phyloP scores from a whole-genome alignment of 2,888 invertebrate species.

The Thera britannica region DNA sequence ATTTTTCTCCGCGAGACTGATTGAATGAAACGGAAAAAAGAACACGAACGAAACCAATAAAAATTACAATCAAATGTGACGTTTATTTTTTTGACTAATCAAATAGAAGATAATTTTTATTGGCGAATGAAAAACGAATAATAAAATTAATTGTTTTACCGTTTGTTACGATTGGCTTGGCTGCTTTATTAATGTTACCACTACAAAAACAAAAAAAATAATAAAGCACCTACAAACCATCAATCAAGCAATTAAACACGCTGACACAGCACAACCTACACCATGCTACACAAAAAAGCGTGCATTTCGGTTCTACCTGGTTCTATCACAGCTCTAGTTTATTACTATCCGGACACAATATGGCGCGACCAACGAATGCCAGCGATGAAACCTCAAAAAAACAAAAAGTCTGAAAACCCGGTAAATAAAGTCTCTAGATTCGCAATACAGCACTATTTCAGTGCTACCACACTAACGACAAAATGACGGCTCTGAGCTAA shows the following conservation, averaged over 20 bases:
- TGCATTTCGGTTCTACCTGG: too few species aligned
- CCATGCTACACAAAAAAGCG: too few species aligned
- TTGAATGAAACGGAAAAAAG: conserved; percentile 31
- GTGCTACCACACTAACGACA: conserved; percentile 53
- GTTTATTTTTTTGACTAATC: conserved; percentile 43
- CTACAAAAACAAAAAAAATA: conserved; percentile 2
- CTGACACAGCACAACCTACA: too few species aligned
- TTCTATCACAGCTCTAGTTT: too few species aligned
- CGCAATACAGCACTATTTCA: conserved; percentile 30
- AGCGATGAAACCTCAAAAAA: too few species aligned
- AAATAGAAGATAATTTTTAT: background rate
- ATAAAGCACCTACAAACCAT: background rate
- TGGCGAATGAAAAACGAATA: conserved; percentile 19
- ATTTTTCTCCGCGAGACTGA: conserved; percentile 81
- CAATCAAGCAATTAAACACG: background rate
- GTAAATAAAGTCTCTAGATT: background rate
- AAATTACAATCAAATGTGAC: conserved; percentile 35
- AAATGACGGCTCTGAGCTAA: conserved; percentile 1
- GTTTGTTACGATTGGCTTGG: conserved; percentile 18
- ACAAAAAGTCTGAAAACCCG: conserved; percentile 9
- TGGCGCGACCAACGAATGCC: too few species aligned
- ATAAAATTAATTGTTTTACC: background rate
- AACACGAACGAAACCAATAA: conserved; percentile 53
- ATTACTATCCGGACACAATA: too few species aligned
- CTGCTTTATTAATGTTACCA: conserved; percentile 8